Percentiles rank a stretch among this genome's conserved stretches.
phyloP scores from a whole-genome alignment of 2,113 vertebrate species.

The Hippoglossus stenolepis region DNA sequence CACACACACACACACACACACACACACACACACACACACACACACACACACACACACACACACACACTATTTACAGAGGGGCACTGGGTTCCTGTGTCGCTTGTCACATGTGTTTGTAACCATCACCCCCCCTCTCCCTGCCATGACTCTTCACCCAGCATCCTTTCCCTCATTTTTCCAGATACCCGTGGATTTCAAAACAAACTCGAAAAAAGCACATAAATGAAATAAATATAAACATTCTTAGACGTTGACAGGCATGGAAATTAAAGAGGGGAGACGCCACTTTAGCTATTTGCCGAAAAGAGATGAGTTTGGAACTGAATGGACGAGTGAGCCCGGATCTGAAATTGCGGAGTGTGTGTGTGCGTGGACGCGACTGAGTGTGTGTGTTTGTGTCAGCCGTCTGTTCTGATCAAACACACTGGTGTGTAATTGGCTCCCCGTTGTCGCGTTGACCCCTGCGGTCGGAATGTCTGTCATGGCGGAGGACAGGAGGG shows the following conservation, averaged over 20 bases:
- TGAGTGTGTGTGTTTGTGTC: constrained; percentile 13
- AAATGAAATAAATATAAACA: constrained; percentile 71
- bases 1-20: no score
- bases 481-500: constrained; percentile 74
- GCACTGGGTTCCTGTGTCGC: constrained; percentile 52
- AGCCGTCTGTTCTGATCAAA: constrained; percentile 81
- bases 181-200: constrained; percentile 63
- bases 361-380: constrained; percentile 21
- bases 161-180: constrained; percentile 32
- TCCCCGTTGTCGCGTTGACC: constrained; percentile 75
- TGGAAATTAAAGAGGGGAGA: constrained; percentile 77
- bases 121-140: neutral
- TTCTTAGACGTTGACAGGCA: constrained; percentile 68
- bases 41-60: neutral
- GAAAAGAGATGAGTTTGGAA: constrained; percentile 64
- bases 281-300: constrained; percentile 65
- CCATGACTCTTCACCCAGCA: constrained; percentile 27
- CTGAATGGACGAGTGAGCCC: constrained; percentile 32
- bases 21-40: no score
- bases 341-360: constrained; percentile 31
- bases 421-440: constrained; percentile 83
- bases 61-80: constrained; percentile 57
- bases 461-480: constrained; percentile 77
- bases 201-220: constrained; percentile 49
- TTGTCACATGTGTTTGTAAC: constrained; percentile 58